Base-by-base conservation (phyloP, 2,888 invertebrate genomes). In the Drosophila setosimentum region DNA sequence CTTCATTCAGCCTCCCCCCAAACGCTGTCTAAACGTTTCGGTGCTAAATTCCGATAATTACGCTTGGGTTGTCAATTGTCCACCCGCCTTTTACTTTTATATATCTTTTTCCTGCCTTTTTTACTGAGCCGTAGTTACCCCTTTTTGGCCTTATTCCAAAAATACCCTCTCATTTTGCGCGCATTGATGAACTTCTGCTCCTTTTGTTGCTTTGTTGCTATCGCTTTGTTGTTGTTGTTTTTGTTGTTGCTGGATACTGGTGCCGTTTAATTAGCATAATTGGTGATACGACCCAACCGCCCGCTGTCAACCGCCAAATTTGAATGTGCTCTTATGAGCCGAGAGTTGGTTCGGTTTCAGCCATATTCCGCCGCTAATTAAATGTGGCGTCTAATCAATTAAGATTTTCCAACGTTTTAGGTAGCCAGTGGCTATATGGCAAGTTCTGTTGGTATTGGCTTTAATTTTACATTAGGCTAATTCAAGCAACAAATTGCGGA, bases 401-500 rank as follows among this genome's bases (percentile, higher is more conserved):
- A 82, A 69, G 77, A 73, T 68, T 73, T 76, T 75, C 68, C 69
- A 64, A 35, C 48, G 64, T 61, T 68, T 60, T 73, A 50, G 54
- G 68, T 67, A 76, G 45, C 53, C 61, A 61, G n/a, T 71, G 61
- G 45, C 42, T 18, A 30, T 37, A 27, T 33, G 27, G 37, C 51
- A 65, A 77, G 59, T 50, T n/a, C 13, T 29, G 55, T 37, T 45
- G 30, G 30, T 13, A n/a, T 65, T 29, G 40, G 33, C 51, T 65
- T 86, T 76, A 83, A 89, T 91, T 90, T 85, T 89, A 87, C 89
- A 91, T 90, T 87, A 91, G 80, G 80, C 89, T 87, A 90, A 90
- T 91, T 89, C 82, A 89, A 83, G 85, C 80, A 76, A 89, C 91
- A 91, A 92, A 91, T 92, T 91, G 85, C 71, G 54, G 69, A 51